phyloP scores from a whole-genome alignment of 2,888 invertebrate species.

The Mesopsocus fuscifrons region DNA sequence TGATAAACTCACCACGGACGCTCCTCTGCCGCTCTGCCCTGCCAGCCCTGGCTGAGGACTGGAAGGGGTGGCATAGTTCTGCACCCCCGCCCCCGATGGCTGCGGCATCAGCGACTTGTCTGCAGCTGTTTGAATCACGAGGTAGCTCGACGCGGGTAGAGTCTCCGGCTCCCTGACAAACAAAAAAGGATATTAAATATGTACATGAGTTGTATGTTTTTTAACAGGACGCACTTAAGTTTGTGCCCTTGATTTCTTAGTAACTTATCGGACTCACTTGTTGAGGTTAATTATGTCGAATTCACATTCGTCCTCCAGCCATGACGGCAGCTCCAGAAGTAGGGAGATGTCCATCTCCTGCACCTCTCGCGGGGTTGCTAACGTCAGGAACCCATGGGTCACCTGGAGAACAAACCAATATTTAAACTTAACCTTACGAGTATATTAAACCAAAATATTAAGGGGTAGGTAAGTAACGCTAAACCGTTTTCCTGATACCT shows the following conservation, averaged over 20 bases:
- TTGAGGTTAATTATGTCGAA: conserved; percentile 77
- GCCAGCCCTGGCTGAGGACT: conserved; percentile 51
- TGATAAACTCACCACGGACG: conserved; percentile 64
- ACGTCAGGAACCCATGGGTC: conserved; percentile 62
- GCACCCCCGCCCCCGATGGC: conserved; percentile 24
- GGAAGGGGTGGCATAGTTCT: conserved; percentile 35
- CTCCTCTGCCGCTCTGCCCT: conserved; percentile 67
- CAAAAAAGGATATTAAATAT: too few relatives aligned
- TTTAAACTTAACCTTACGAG: neutral
- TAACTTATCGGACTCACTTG: too few relatives aligned
- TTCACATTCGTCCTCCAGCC: conserved; percentile 95
- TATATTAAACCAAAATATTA: too few relatives aligned
- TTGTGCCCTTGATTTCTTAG: too few relatives aligned
- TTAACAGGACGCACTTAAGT: too few relatives aligned
- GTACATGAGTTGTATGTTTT: neutral
- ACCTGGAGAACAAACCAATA: conserved; percentile 30
- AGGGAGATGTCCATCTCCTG: conserved; percentile 95
- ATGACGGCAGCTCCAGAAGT: conserved; percentile 72
- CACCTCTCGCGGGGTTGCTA: conserved; percentile 90
- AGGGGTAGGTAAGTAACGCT: too few relatives aligned
- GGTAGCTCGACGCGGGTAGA: conserved; percentile 61
- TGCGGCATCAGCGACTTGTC: conserved; percentile 32
- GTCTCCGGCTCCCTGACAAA: conserved; percentile 42
- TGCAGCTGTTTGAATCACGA: conserved; percentile 66
- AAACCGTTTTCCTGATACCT: too few relatives aligned